These are phyloP conservation scores for Buathra laborator DNA, from an alignment of 2,888 invertebrate species.

Conservation along the genomic window DNA sequence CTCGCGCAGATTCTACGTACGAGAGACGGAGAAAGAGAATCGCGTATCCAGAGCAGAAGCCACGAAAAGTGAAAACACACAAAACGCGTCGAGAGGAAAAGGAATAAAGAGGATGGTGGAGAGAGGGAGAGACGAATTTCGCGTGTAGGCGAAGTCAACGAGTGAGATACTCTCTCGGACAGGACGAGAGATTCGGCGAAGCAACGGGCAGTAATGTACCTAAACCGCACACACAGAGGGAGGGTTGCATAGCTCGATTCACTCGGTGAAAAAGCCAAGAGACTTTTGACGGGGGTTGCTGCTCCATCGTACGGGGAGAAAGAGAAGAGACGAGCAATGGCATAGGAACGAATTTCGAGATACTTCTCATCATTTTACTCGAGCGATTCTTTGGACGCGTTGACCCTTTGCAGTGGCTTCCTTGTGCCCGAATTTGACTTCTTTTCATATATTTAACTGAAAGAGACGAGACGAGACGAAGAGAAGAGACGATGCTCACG, in stretches of 20 bases:
- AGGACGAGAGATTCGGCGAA: constrained; percentile 54
- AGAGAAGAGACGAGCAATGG: constrained; percentile 30
- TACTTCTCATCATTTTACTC: constrained; percentile 24
- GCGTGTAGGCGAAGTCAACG: not conserved
- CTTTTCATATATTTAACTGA: constrained; percentile 45
- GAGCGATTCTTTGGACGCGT: constrained; percentile 66
- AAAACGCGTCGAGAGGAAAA: constrained; percentile 64
- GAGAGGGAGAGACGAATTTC: not conserved
- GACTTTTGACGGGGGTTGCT: constrained; percentile 64
- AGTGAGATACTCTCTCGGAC: not conserved
- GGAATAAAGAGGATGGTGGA: constrained; percentile 9
- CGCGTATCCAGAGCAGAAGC: constrained; percentile 3
- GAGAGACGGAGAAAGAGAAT: not conserved
- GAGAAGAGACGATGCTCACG: not conserved
- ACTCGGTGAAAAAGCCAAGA: constrained; percentile 65
- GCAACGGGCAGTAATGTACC: constrained; percentile 63
- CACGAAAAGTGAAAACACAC: constrained; percentile 67
- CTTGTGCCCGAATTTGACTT: constrained; percentile 62
- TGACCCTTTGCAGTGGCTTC: constrained; percentile 65
- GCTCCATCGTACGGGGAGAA: constrained; percentile 25
- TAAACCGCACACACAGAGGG: constrained; percentile 60
- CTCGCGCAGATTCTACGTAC: constrained; percentile 25
- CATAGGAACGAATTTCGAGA: constrained; percentile 1
- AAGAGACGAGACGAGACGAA: constrained; percentile 39
- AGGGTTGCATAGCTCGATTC: constrained; percentile 51